Conservation (phyloP, 2,888 invertebrate species). For the Ophion slaviceki region DNA sequence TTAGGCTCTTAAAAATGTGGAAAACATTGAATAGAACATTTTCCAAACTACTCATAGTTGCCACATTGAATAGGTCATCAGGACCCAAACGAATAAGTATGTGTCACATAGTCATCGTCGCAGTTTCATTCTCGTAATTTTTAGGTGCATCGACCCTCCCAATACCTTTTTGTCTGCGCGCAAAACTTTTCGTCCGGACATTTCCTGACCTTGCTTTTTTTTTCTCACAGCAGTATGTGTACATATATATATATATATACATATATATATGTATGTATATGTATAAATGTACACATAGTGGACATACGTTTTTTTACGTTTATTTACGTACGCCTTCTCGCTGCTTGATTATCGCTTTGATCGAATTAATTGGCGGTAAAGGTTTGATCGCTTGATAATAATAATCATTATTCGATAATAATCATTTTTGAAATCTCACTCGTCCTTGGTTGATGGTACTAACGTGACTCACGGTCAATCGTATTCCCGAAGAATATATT, state of each 20-base stretch:
- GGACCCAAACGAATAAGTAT: too few species aligned
- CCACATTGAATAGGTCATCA: too few species aligned
- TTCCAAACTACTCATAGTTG: too few species aligned
- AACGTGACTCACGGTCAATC: constrained; percentile 34
- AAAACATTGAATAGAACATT: too few species aligned
- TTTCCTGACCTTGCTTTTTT: constrained; percentile 53
- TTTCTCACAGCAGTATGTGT: constrained; percentile 31
- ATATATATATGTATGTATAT: not conserved
- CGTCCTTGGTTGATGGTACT: constrained; percentile 10
- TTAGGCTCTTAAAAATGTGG: too few species aligned
- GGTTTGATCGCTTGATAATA: constrained; percentile 57
- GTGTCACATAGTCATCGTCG: not conserved
- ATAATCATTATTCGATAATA: constrained; percentile 4
- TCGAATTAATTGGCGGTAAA: constrained; percentile 66
- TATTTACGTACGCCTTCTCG: constrained; percentile 66
- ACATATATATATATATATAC: constrained; percentile 12
- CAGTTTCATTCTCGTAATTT: not conserved
- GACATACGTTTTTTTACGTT: constrained; percentile 17
- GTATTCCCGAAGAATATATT: not conserved
- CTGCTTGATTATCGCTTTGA: constrained; percentile 72
- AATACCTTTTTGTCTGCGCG: constrained; percentile 14
- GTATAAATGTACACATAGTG: constrained; percentile 29
- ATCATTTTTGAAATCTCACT: not conserved
- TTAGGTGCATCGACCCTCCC: constrained; percentile 5
- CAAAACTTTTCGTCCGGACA: constrained; percentile 41